Base-by-base conservation (phyloP, 2,888 invertebrate species). In the Cistogaster globosa region DNA sequence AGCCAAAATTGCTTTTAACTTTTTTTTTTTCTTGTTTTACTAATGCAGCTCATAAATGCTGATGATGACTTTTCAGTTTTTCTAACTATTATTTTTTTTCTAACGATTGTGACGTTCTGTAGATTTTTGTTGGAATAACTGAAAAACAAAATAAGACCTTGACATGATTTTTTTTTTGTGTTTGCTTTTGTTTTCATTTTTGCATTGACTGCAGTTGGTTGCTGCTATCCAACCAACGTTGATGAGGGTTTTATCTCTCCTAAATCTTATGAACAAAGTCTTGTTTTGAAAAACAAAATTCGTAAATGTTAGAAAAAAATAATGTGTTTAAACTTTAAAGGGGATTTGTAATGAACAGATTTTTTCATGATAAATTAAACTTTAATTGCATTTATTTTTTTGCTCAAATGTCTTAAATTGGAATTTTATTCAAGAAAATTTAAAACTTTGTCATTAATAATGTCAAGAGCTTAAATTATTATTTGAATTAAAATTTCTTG, bases 81-180 rank as follows among this genome's bases (percentile, higher is more conserved):
- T 22, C 53, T 20, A 14, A n/a, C 6, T 7, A 32, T n/a, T 67
- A 11, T 67, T 53, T 12, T 26, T 51, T 18, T 53, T 18, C n/a
- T n/a, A 48, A 60, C 68, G 48, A 51, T 58, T 57, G 38, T 48
- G 32, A 26, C 65, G 20, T 48, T 45, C 11, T 48, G 5, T 67
- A 16, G 38, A 11, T 38, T n/a, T 48, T 16, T 67, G n/a, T 62
- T 60, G 53, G 20, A 48, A 36, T 62, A 36, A 76, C 67, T 48
- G 45, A 42, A 57, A 72, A 78, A 76, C 36, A 78, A 65, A 62
- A 57, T 75, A 65, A 75, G 82, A 85, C 85, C 82, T 85, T 85
- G 85, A 85, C 85, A 85, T 82, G 78, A 71, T 75, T 85, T 85
- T 32, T n/a, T n/a, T n/a, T n/a, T n/a, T n/a, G n/a, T 32, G 32